A percentile compares a stretch with the other conserved stretches of the same genome.
phyloP scores from a whole-genome alignment of 1,140 invertebrate genomes.

The Drosophila malerkotliana region DNA sequence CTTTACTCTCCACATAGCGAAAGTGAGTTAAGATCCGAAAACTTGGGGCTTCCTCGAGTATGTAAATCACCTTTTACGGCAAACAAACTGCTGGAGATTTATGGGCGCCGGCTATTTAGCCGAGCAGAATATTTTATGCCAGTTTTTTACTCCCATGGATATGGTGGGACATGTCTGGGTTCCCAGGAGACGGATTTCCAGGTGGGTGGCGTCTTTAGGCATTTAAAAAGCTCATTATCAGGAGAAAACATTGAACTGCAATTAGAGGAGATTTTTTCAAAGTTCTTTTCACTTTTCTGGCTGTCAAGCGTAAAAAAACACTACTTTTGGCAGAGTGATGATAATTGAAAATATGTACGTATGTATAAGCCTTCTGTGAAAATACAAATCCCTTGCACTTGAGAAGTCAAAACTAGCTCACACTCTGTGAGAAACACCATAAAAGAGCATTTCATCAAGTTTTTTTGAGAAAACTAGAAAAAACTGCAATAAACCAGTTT shows the following conservation, averaged over 20 bases:
- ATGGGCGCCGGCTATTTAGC: slow-evolving; percentile 45
- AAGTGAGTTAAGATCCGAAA: slow-evolving; percentile 36
- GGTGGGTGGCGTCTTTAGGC: slow-evolving; percentile 22
- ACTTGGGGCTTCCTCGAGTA: slow-evolving; percentile 35
- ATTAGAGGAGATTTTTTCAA: slow-evolving; percentile 11
- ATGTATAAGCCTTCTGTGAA: slow-evolving; percentile 1
- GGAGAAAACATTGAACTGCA: slow-evolving; percentile 41
- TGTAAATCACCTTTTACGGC: slow-evolving; percentile 46
- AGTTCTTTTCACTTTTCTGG: neutral
- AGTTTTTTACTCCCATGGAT: neutral
- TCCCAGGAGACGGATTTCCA: slow-evolving; percentile 24
- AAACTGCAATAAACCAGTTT: slow-evolving; percentile 49
- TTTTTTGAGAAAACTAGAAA: slow-evolving; percentile 23
- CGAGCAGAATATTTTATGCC: slow-evolving; percentile 40
- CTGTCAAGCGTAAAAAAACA: neutral
- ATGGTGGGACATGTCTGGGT: slow-evolving; percentile 38
- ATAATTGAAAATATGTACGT: neutral
- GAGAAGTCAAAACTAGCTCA: slow-evolving; percentile 20
- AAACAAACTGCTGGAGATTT: slow-evolving; percentile 41
- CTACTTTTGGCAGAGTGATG: neutral
- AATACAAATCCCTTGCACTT: slow-evolving; percentile 38
- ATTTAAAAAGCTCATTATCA: neutral
- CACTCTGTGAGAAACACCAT: slow-evolving; percentile 3
- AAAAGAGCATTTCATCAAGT: slow-evolving; percentile 49
- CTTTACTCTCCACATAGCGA: slow-evolving; percentile 25